Evolutionary conservation across 2,888 invertebrate species (phyloP).

Genomic region (Osmoderma eremita): DNA sequence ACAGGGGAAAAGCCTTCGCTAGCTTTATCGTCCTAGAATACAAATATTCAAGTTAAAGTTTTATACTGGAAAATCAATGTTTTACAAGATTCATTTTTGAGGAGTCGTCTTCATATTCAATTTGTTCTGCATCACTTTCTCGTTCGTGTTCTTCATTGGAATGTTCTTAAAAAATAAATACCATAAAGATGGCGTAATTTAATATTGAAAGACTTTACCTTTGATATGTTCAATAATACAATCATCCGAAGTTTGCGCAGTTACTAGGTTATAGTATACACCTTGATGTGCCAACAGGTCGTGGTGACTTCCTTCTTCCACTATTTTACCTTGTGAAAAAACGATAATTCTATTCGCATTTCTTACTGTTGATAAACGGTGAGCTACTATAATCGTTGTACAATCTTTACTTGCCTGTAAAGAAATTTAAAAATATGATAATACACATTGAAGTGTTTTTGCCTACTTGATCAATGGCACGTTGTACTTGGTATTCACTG

Average conservation of each 20-base stretch:
- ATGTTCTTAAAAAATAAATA: background rate
- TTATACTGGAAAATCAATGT: background rate
- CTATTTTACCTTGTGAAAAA: constrained; percentile 73
- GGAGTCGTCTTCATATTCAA: constrained; percentile 16
- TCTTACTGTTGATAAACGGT: constrained; percentile 78
- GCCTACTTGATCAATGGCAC: constrained; percentile 76
- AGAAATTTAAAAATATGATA: background rate
- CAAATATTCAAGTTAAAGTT: background rate
- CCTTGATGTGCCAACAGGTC: constrained; percentile 72
- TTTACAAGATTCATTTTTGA: background rate
- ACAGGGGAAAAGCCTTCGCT: constrained; percentile 32
- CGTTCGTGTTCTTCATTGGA: constrained; percentile 13
- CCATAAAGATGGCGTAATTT: background rate
- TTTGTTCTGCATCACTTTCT: constrained; percentile 23
- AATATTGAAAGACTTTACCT: constrained; percentile 7
- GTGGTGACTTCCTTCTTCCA: constrained; percentile 77
- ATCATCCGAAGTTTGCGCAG: constrained; percentile 66
- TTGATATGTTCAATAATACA: constrained; percentile 15
- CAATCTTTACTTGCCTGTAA: constrained; percentile 75
- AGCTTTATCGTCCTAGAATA: constrained; percentile 29
- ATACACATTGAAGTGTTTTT: background rate
- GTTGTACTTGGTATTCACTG: constrained; percentile 88
- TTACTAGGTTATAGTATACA: constrained; percentile 78
- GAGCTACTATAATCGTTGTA: constrained; percentile 83
- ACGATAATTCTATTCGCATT: constrained; percentile 80